Conservation (phyloP, 2,888 invertebrate genomes). For the Diachrysia chrysitis region DNA sequence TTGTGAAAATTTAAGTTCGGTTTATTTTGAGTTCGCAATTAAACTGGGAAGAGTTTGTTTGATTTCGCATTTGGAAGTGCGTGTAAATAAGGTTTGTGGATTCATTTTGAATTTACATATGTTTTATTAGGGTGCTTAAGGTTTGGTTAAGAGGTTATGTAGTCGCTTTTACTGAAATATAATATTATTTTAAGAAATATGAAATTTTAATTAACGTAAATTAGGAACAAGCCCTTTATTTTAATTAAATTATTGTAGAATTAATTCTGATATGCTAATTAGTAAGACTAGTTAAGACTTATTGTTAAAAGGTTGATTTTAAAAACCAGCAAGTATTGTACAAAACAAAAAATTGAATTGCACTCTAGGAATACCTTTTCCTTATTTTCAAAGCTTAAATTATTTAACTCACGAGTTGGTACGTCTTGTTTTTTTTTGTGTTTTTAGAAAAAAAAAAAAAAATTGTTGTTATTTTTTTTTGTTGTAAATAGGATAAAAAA, state of each 20-base stretch:
- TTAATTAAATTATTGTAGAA: not conserved
- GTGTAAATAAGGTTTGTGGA: conserved; percentile 63
- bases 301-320: too few species aligned
- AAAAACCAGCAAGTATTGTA: too few species aligned
- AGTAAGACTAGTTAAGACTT: not conserved
- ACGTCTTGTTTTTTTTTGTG: too few species aligned
- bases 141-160: conserved; percentile 29
- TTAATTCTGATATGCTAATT: not conserved
- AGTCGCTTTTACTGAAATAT: not conserved
- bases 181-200: not conserved
- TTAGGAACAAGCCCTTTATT: not conserved
- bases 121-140: conserved; percentile 29
- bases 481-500: too few species aligned
- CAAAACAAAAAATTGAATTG: too few species aligned
- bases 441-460: too few species aligned
- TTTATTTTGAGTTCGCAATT: conserved; percentile 63
- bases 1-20: conserved; percentile 68
- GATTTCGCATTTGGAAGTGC: conserved; percentile 61
- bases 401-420: too few species aligned
- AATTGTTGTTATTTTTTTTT: too few species aligned
- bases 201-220: not conserved
- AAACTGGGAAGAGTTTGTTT: conserved; percentile 59
- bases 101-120: conserved; percentile 45
- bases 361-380: too few species aligned
- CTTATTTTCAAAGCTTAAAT: too few species aligned